Evolutionary conservation across 2,113 vertebrate species (phyloP).

Genomic region (Todiramphus chloris): DNA sequence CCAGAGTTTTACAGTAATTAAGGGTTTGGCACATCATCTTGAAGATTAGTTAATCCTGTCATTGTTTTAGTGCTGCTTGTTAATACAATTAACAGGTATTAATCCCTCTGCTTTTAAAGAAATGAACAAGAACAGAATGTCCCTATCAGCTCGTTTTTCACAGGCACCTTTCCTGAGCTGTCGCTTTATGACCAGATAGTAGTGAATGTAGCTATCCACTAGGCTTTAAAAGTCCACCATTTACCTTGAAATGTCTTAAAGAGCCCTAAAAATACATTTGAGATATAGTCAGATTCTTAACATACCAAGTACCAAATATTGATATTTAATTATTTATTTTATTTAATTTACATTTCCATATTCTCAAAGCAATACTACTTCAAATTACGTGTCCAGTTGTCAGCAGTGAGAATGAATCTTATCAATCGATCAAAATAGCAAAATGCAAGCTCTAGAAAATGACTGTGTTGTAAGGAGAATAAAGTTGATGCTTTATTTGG

Average conservation of each 20-base stretch:
- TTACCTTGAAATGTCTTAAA: background rate
- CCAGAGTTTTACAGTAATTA: background rate
- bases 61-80: background rate
- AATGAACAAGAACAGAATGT: background rate
- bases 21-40: background rate
- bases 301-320: background rate
- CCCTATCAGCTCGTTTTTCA: background rate
- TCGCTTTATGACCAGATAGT: background rate
- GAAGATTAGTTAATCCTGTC: background rate
- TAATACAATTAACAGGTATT: background rate
- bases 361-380: background rate
- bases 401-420: background rate
- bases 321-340: background rate
- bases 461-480: background rate
- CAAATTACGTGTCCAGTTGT: background rate
- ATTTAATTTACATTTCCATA: background rate
- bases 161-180: background rate
- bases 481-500: background rate
- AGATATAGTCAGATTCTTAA: background rate
- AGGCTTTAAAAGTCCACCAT: background rate
- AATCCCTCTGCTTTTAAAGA: background rate
- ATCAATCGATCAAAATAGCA: background rate
- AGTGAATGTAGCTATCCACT: background rate
- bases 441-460: background rate
- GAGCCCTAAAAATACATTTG: background rate